Evolutionary conservation across 2,113 vertebrate genomes (phyloP).

Genomic region (Bombycilla garrulus): DNA sequence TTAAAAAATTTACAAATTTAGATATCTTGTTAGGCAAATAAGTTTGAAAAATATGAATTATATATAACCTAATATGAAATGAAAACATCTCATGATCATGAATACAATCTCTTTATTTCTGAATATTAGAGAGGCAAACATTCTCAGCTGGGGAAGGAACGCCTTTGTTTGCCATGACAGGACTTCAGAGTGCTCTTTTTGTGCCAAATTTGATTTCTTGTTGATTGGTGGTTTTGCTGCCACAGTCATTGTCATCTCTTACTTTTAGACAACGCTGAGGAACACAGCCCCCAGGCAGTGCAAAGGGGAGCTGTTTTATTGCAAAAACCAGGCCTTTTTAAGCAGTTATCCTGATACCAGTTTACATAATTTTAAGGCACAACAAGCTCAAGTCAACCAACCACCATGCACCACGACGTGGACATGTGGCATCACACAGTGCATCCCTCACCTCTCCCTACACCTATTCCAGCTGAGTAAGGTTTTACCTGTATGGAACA

Average conservation of each 20-base stretch:
- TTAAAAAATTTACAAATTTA: background rate
- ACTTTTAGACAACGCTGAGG: background rate
- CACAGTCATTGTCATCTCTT: background rate
- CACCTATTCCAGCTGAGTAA: background rate
- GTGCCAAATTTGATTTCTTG: background rate
- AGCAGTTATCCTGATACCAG: background rate
- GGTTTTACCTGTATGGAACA: background rate
- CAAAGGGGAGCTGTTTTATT: background rate
- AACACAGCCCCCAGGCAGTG: background rate
- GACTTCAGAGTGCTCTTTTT: background rate
- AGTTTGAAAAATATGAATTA: background rate
- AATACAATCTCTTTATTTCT: background rate
- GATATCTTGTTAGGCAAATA: background rate
- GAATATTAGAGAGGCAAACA: background rate
- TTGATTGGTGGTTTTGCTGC: background rate
- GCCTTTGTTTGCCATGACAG: background rate
- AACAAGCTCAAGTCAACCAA: background rate
- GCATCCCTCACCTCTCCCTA: background rate
- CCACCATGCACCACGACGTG: rapidly evolving
- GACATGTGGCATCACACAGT: background rate
- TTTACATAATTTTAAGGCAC: background rate
- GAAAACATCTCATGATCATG: background rate
- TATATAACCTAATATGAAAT: background rate
- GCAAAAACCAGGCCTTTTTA: background rate
- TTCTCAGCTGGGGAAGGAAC: background rate